Base-by-base conservation (phyloP, 2,113 vertebrate genomes). In the Circaetus gallicus region DNA sequence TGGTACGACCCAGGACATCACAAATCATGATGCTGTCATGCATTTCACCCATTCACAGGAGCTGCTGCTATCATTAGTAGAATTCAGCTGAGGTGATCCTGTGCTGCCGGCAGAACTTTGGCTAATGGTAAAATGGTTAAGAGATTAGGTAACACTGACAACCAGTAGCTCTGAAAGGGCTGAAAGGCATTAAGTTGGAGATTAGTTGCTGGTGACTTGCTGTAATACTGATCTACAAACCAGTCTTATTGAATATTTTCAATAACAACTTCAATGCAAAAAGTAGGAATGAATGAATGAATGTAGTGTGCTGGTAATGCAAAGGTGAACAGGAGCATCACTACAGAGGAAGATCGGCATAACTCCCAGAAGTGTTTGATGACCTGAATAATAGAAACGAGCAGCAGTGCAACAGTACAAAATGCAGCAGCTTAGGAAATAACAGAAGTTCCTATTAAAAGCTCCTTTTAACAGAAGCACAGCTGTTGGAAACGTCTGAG, bases 301-400 rank as follows among this genome's bases (percentile, higher is more conserved):
- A 55, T 67, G 6, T 14, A 15, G 11, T 26, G 8, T 34, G 10
- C 31, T 92, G 29, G 42, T 62, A 66, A 34, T 25, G 16, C 22
- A 74, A 16, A 92, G 11, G 9, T 63, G 73, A 84, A 40, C 26
- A 49, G 47, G 22, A 81, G 13, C 42, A 74, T 47, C 22, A 4
- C 19, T 81, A 10, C 25, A 63, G 55, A 86, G 36, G 52, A 83
- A 49, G 31, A 5, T 21, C 1, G 1, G 40, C 1, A 0, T 65
- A 66, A 73, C 40, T 25, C 20, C 17, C 2, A 13, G 21, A 90
- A 43, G 7, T 22, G 90, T 92, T 58, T 70, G 14, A n/a, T 58
- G 25, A 67, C 17, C 18, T 50, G 22, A 81, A 14, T 61, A 72
- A 50, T 2, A 71, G 25, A 38, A 90, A 63, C 1, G 4, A 79